Conservation (phyloP, 2,888 invertebrate genomes). For the Polyommatus icarus region DNA sequence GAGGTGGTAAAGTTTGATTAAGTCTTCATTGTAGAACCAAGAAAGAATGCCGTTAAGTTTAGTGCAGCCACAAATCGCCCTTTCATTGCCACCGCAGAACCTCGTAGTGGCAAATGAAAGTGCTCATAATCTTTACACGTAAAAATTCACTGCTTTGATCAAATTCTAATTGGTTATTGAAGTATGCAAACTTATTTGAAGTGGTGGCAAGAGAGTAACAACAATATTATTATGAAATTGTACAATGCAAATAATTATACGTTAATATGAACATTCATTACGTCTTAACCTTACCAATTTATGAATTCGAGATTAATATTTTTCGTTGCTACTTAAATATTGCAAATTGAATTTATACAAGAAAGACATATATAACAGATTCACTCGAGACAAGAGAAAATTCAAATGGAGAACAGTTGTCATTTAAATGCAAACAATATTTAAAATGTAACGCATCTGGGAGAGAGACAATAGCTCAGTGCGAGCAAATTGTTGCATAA, state of each 20-base stretch:
- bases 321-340: conserved; percentile 14
- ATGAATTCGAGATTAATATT: background rate
- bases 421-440: conserved; percentile 29
- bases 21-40: conserved; percentile 61
- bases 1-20: conserved; percentile 69
- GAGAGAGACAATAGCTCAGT: conserved; percentile 13
- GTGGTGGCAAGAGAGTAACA: background rate
- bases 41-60: conserved; percentile 64
- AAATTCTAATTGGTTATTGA: background rate
- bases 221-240: background rate
- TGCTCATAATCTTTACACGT: conserved; percentile 34
- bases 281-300: background rate
- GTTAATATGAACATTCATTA: too few species aligned
- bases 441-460: conserved; percentile 9
- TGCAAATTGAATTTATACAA: conserved; percentile 23
- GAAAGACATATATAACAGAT: conserved; percentile 2
- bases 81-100: conserved; percentile 53
- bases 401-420: conserved; percentile 30
- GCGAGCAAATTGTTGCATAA: background rate
- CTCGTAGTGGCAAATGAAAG: conserved; percentile 54
- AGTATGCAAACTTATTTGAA: background rate
- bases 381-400: conserved; percentile 15
- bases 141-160: background rate
- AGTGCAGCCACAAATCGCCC: conserved; percentile 63
- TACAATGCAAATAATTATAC: background rate